Conservation (phyloP, 2,797 vertebrate species). For the Aselliscus stoliczkanus region DNA sequence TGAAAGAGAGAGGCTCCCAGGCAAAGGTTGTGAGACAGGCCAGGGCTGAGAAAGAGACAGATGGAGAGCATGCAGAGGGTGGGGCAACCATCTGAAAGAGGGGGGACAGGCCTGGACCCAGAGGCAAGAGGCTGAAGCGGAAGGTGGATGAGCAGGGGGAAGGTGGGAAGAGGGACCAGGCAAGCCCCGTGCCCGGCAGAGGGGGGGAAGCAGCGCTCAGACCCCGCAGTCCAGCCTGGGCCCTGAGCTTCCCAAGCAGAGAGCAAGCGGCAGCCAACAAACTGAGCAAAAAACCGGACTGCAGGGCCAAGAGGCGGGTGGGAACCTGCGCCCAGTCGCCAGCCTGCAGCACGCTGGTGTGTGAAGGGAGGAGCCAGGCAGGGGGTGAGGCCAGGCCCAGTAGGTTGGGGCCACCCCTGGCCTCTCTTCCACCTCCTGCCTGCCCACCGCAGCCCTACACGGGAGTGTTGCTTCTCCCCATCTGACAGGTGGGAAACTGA, state of each 20-base stretch:
- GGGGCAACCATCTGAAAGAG: neutral
- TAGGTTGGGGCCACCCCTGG: neutral
- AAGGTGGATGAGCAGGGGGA: neutral
- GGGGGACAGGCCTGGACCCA: neutral
- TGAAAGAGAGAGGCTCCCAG: neutral
- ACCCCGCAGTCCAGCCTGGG: rapidly evolving
- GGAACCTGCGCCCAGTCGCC: neutral
- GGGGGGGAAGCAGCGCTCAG: neutral
- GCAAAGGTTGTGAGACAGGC: neutral
- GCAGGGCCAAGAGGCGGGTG: neutral
- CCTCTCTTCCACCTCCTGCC: neutral
- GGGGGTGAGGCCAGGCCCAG: neutral
- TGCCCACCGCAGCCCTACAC: neutral
- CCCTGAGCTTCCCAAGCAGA: neutral
- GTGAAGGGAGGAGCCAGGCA: neutral
- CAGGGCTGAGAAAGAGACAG: neutral
- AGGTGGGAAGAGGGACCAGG: neutral
- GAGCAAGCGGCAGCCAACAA: rapidly evolving
- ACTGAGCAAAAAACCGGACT: neutral
- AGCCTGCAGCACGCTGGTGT: neutral
- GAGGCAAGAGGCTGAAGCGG: neutral
- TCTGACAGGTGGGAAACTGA: neutral
- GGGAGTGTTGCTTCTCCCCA: neutral
- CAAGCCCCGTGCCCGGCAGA: neutral
- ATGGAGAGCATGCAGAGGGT: neutral